Evolutionary conservation across 2,113 vertebrate species (phyloP), one percentile per base, ranked within the genome.

Genomic region (Ornithorhynchus anatinus): DNA sequence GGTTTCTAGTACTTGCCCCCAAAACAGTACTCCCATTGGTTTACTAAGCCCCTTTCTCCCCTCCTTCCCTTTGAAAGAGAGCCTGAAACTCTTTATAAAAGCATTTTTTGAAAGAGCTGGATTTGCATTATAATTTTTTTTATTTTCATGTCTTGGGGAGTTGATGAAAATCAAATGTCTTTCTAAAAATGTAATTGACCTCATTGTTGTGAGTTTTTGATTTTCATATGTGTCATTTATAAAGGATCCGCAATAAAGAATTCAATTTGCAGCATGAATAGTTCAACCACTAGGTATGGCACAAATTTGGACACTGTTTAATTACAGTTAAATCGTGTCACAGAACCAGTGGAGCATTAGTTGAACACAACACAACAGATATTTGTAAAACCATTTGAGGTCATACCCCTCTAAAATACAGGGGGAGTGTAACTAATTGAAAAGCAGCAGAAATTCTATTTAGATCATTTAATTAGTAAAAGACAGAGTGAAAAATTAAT

Each of bases 251-350:
- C 84, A 83, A 88, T 92, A 88, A 84, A 72, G 76, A 85, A 79
- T 89, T 91, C 87, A 92, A 90, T 92, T 92, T 93, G 75, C 86
- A 90, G 84, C 91, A 88, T 91, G 91, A 88, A 83, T 86, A 81
- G 84, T 91, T 93, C 86, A 87, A 87, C 91, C 92, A 88, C 77
- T 84, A 89, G 83, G 88, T 91, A 84, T 84, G 74, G 66, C 84
- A 60, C 81, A 77, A 84, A 88, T 91, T 78, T 56, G 84, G 66
- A 73, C 79, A 45, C 79, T 79, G 70, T 81, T 82, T 91, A 91
- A 92, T 93, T 91, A 92, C 67, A 88, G 74, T 88, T 90, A 87
- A 89, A 74, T 84, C 77, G 59, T 86, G 69, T 84, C 81, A 78
- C 61, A 25, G 45, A 93, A 77, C 44, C 68, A 76, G 37, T 77